Conservation (phyloP, 2,113 vertebrate genomes). For the Sinosuthora webbiana region DNA sequence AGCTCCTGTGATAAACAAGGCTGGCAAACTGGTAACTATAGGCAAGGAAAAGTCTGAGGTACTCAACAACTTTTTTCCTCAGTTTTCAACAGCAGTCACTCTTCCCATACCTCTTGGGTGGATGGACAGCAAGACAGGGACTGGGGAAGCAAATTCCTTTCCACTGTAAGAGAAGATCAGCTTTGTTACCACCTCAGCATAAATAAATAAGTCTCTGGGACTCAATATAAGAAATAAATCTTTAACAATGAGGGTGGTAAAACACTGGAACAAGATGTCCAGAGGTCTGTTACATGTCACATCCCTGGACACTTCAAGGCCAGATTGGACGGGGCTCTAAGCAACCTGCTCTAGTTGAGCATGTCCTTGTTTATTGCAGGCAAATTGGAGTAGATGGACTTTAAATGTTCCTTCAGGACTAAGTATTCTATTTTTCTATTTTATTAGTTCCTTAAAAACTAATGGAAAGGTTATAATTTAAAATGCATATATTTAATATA, state of each 20-base stretch:
- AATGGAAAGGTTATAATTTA: neutral
- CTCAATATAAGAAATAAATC: neutral
- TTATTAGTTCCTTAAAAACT: neutral
- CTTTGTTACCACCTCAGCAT: neutral
- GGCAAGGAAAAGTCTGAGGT: neutral
- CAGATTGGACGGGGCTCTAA: neutral
- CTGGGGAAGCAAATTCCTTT: neutral
- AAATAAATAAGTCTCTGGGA: neutral
- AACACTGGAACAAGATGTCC: neutral
- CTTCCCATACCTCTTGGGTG: neutral
- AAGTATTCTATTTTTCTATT: neutral
- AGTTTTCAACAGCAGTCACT: neutral
- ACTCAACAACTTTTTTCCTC: neutral
- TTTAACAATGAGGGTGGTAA: neutral
- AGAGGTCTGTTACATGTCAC: neutral
- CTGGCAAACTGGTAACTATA: neutral
- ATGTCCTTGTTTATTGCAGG: neutral
- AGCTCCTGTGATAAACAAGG: accelerated
- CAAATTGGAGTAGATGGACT: neutral
- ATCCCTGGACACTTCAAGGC: neutral
- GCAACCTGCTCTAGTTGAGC: neutral
- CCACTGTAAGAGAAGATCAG: neutral
- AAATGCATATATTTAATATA: neutral
- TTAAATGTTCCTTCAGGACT: neutral
- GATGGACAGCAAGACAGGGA: neutral